phyloP scores from a whole-genome alignment of 2,113 vertebrate genomes.

The Myxocyprinus asiaticus region DNA sequence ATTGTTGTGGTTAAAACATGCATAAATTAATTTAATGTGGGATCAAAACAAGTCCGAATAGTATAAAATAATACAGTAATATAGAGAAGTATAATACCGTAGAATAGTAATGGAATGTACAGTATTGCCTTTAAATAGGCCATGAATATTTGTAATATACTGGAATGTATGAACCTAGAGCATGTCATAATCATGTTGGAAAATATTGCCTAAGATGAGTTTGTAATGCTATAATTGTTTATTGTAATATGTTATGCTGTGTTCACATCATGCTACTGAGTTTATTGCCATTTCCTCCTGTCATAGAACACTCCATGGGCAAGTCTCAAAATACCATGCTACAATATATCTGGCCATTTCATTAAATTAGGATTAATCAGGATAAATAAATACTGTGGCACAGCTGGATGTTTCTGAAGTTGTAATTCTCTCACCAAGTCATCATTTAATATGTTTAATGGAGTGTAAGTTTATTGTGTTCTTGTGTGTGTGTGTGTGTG shows the following conservation, averaged over 20 bases:
- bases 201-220: not conserved
- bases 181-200: no score
- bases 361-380: constrained; percentile 52
- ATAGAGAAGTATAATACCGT: no score
- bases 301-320: constrained; percentile 32
- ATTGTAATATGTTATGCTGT: not conserved
- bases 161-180: no score
- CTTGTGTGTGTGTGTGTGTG: constrained; percentile 40
- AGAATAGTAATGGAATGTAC: no score
- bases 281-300: constrained; percentile 1
- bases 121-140: no score
- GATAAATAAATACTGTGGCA: constrained; percentile 37
- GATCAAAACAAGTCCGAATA: no score
- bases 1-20: no score
- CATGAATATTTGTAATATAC: no score
- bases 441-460: constrained; percentile 56
- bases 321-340: constrained; percentile 27
- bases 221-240: not conserved
- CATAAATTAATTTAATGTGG: no score
- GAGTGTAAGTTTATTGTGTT: constrained; percentile 36
- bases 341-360: constrained; percentile 48
- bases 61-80: no score
- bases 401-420: constrained; percentile 41
- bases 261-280: constrained; percentile 15
- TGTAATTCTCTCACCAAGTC: constrained; percentile 40